phyloP scores from a whole-genome alignment of 2,797 vertebrate genomes.

The Cichlasoma orientale region DNA sequence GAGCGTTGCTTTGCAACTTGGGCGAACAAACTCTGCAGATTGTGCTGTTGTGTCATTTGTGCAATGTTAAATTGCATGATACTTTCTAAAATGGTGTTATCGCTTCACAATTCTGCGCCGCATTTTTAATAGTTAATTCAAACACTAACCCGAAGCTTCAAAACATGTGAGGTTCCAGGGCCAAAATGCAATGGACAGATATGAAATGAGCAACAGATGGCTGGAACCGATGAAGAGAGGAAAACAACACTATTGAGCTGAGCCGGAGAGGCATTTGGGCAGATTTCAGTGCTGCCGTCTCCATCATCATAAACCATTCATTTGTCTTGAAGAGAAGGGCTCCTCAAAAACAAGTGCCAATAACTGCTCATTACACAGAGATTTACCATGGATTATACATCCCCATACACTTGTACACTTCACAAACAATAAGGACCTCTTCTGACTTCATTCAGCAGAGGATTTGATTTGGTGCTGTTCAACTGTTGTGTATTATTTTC shows the following conservation, averaged over 20 bases:
- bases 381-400: slow-evolving; percentile 36
- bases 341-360: slow-evolving; percentile 46
- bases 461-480: not conserved
- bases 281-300: slow-evolving; percentile 59
- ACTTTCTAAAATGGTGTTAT: slow-evolving; percentile 26
- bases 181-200: slow-evolving; percentile 75
- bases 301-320: slow-evolving; percentile 70
- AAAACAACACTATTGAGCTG: slow-evolving; percentile 72
- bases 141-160: slow-evolving; percentile 56
- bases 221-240: slow-evolving; percentile 73
- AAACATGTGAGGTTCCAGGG: slow-evolving; percentile 64
- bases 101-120: slow-evolving; percentile 30
- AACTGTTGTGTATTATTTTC: not conserved
- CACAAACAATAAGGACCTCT: slow-evolving; percentile 1
- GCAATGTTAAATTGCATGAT: not conserved
- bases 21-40: not conserved
- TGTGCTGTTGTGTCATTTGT: not conserved
- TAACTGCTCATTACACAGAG: slow-evolving; percentile 51
- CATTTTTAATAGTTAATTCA: slow-evolving; percentile 66
- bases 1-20: not conserved
- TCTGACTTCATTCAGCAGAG: not conserved
- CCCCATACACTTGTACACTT: slow-evolving; percentile 12
- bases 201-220: slow-evolving; percentile 84
- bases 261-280: slow-evolving; percentile 72
- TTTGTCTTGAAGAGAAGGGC: slow-evolving; percentile 60